Conservation (phyloP, 2,113 vertebrate genomes). For the Bufo gargarizans region DNA sequence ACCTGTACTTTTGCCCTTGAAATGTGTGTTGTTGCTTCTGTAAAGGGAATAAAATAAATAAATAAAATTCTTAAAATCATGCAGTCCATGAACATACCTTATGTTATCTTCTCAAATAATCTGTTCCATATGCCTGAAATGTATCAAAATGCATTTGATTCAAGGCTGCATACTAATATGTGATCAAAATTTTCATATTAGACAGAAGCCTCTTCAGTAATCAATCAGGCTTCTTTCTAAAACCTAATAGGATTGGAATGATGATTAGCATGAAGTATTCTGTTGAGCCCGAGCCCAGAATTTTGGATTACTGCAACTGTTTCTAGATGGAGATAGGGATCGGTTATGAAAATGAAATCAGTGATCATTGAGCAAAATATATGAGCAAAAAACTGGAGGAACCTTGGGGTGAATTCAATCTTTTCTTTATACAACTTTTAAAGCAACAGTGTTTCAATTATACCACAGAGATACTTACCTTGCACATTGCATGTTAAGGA, state of each 20-base stretch:
- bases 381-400: neutral
- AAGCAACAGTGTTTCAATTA: neutral
- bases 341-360: neutral
- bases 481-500: neutral
- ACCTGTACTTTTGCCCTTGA: no score
- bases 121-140: neutral
- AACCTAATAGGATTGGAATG: neutral
- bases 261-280: neutral
- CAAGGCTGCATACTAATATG: neutral
- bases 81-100: neutral
- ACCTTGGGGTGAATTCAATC: neutral
- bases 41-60: neutral
- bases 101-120: neutral
- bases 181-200: neutral
- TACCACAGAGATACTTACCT: neutral
- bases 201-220: neutral
- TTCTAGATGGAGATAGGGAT: neutral
- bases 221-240: neutral
- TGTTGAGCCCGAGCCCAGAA: neutral
- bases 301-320: neutral
- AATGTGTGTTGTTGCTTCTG: neutral
- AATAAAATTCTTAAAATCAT: neutral
- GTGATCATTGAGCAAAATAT: neutral
- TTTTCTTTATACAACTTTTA: neutral
- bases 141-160: neutral